Conservation (phyloP, 2,113 vertebrate species). For the Cynopterus brachyotis region DNA sequence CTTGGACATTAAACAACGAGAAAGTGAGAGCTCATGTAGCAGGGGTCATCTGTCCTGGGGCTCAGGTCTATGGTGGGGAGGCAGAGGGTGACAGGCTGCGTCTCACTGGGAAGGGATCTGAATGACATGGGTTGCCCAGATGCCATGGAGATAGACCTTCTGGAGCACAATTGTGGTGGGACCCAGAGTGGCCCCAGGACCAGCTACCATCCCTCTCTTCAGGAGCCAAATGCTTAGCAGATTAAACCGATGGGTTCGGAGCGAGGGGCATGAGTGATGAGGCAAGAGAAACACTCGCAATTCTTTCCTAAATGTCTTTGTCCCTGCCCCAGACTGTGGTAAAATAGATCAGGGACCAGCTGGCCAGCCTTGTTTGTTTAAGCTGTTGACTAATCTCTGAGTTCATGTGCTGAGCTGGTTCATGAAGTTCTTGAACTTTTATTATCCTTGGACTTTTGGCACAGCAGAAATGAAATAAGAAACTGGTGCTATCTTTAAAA, state of each 20-base stretch:
- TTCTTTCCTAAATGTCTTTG: constrained; percentile 76
- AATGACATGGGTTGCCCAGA: background rate
- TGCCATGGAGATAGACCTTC: background rate
- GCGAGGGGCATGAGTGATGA: background rate
- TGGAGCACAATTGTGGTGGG: background rate
- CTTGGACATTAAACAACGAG: constrained; percentile 64
- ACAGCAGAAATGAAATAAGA: constrained; percentile 62
- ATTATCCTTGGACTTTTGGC: constrained; percentile 66
- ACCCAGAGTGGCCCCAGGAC: background rate
- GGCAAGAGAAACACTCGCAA: constrained; percentile 52
- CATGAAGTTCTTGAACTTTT: constrained; percentile 86
- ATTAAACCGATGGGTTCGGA: background rate
- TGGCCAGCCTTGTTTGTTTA: constrained; percentile 85
- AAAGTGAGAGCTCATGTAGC: constrained; percentile 69
- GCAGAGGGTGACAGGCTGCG: constrained; percentile 29
- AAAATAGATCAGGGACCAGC: constrained; percentile 81
- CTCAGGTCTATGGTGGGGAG: constrained; percentile 71
- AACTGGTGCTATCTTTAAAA: constrained; percentile 62
- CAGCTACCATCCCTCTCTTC: background rate
- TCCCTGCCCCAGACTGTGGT: constrained; percentile 85
- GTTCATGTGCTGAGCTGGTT: constrained; percentile 86
- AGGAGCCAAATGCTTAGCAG: background rate
- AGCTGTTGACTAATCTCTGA: constrained; percentile 87
- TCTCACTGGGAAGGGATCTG: background rate
- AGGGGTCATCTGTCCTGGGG: constrained; percentile 71